Conservation (phyloP, 1,140 invertebrate genomes). For the Meloidogyne floridensis region DNA sequence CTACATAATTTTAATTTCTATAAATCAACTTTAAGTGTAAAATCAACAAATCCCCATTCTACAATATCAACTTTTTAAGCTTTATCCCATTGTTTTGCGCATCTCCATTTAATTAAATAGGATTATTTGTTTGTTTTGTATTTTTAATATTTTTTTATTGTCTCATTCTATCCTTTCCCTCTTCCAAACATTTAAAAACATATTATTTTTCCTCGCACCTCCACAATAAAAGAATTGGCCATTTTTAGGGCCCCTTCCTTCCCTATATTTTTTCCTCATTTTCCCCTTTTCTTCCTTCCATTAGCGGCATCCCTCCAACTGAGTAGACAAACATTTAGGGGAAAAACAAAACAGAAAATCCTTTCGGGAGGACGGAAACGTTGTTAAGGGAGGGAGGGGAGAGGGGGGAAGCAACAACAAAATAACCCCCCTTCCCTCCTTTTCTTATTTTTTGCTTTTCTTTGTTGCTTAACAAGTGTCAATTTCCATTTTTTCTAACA, state of each 20-base stretch:
- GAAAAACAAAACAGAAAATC: neutral
- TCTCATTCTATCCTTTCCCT: no score
- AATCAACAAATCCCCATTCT: no score
- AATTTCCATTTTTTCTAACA: neutral
- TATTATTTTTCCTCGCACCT: no score
- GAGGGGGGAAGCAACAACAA: neutral
- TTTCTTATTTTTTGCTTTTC: constrained; percentile 3
- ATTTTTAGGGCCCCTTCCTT: neutral
- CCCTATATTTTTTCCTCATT: neutral
- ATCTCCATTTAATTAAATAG: no score
- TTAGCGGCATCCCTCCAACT: neutral
- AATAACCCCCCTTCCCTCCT: neutral
- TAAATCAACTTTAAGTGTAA: no score
- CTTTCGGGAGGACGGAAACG: neutral
- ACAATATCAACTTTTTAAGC: no score
- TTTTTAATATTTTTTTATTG: no score
- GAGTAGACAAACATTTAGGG: neutral
- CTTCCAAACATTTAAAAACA: no score
- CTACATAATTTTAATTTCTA: no score
- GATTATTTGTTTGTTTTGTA: no score
- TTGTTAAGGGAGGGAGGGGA: neutral
- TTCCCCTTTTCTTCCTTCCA: neutral
- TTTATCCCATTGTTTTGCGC: no score
- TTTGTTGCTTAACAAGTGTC: neutral
- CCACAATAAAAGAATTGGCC: no score